phyloP scores from a whole-genome alignment of 2,113 vertebrate species.

The Eira barbara region DNA sequence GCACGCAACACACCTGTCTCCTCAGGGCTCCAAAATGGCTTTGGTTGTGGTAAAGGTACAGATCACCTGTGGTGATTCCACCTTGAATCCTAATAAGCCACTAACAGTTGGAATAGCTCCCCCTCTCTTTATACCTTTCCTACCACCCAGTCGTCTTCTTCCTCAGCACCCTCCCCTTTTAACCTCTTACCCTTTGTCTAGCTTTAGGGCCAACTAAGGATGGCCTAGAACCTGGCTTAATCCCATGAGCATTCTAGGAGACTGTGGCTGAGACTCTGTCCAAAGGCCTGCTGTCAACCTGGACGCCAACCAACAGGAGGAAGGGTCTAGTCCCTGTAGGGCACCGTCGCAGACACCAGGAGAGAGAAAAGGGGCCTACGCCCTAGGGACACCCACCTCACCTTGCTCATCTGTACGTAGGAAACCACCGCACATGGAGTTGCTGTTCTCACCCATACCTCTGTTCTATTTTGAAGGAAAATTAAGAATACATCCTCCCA shows the following conservation, averaged over 20 bases:
- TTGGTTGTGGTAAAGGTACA: not conserved
- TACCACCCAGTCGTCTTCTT: not conserved
- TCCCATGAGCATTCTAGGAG: not conserved
- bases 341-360: not conserved
- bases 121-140: not conserved
- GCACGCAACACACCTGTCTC: not conserved
- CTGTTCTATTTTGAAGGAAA: conserved; percentile 51
- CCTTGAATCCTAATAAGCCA: not conserved
- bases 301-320: not conserved
- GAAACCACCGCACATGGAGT: not conserved
- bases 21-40: not conserved
- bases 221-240: not conserved
- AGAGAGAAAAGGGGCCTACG: not conserved
- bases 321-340: not conserved
- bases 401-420: not conserved
- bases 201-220: not conserved
- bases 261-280: not conserved
- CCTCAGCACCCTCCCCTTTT: not conserved
- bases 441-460: not conserved
- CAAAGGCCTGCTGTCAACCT: not conserved
- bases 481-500: conserved; percentile 48
- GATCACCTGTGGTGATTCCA: conserved; percentile 27
- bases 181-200: not conserved
- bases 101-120: not conserved
- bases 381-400: not conserved